Conservation (phyloP, 1,140 invertebrate species). For the Drosophila bocqueti region DNA sequence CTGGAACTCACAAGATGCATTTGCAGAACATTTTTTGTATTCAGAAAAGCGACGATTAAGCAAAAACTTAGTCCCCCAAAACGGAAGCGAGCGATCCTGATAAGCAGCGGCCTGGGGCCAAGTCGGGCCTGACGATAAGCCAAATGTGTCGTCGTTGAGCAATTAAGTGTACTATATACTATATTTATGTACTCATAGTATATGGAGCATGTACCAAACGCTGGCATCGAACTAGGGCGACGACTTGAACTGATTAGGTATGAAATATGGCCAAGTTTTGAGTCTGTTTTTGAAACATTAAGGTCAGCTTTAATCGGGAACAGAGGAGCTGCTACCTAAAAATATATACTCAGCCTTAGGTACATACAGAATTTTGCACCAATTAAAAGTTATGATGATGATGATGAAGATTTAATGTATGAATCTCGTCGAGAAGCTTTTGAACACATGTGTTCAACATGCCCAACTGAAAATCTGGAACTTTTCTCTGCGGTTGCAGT, state of each 20-base stretch:
- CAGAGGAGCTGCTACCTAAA: slow-evolving; percentile 4
- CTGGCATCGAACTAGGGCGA: slow-evolving; percentile 37
- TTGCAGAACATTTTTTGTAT: slow-evolving; percentile 18
- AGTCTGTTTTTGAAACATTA: slow-evolving; percentile 36
- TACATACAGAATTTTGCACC: slow-evolving; percentile 7
- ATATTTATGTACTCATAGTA: not conserved
- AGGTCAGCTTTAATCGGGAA: slow-evolving; percentile 69
- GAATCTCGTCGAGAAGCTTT: slow-evolving; percentile 28
- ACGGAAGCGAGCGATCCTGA: slow-evolving; percentile 67
- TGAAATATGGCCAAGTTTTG: slow-evolving; percentile 23
- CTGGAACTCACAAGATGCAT: slow-evolving; percentile 46
- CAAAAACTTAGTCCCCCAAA: slow-evolving; percentile 64
- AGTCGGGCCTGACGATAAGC: slow-evolving; percentile 60
- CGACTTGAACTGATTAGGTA: slow-evolving; percentile 55
- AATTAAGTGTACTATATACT: slow-evolving; percentile 34
- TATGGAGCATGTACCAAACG: slow-evolving; percentile 5
- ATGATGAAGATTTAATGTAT: slow-evolving; percentile 49
- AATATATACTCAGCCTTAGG: not conserved
- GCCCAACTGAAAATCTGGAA: slow-evolving; percentile 16
- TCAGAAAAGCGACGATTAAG: slow-evolving; percentile 60
- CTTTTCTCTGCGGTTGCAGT: slow-evolving; percentile 22
- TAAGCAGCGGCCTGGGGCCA: slow-evolving; percentile 61
- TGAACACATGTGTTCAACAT: slow-evolving; percentile 72
- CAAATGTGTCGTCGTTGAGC: slow-evolving; percentile 64
- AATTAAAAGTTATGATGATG: slow-evolving; percentile 20